Conservation (phyloP, 2,113 vertebrate species). For the Sakesphorus luctuosus region DNA sequence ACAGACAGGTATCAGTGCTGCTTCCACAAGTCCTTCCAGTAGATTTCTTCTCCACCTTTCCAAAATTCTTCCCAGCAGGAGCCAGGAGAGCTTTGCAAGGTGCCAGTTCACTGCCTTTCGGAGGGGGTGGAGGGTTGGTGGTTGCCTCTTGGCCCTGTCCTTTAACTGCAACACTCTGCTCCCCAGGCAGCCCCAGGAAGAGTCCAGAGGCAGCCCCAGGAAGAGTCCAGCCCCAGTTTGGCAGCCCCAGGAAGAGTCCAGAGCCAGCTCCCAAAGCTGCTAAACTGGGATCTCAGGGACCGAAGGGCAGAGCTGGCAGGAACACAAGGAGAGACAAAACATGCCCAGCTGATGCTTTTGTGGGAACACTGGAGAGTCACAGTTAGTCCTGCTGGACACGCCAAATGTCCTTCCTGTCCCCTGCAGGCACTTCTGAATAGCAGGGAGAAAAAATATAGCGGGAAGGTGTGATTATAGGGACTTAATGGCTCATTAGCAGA, state of each 20-base stretch:
- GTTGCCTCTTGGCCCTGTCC: rapidly evolving
- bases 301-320: not conserved
- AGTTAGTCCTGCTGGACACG: not conserved
- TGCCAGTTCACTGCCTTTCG: not conserved
- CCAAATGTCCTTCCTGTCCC: not conserved
- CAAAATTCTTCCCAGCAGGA: not conserved
- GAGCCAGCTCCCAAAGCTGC: not conserved
- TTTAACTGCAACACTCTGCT: not conserved
- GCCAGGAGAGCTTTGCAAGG: not conserved
- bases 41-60: not conserved
- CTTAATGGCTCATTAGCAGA: not conserved
- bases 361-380: not conserved
- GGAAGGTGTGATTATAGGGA: slow-evolving; percentile 7
- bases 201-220: too few species aligned
- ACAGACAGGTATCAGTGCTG: not conserved
- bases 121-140: not conserved
- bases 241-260: not conserved
- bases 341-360: not conserved
- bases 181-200: too few species aligned
- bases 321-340: not conserved
- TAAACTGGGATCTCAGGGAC: not conserved
- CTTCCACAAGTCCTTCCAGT: not conserved
- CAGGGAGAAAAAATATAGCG: not conserved
- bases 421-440: not conserved
- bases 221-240: too few species aligned